phyloP scores from a whole-genome alignment of 2,797 vertebrate genomes.

The Hypotaenidia okinawae region DNA sequence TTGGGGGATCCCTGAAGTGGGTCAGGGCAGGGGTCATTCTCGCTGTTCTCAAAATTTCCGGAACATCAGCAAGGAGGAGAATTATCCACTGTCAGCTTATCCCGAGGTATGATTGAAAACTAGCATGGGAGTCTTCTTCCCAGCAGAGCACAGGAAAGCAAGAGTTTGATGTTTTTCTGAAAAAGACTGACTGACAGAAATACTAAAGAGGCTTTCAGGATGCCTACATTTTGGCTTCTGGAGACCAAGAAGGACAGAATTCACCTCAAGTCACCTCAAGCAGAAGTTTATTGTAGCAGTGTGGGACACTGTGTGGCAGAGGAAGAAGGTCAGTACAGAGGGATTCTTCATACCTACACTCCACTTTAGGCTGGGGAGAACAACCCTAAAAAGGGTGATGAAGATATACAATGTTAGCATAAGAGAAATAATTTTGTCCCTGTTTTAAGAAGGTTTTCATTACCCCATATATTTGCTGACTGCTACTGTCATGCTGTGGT shows the following conservation, averaged over 20 bases:
- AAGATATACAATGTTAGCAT: background rate
- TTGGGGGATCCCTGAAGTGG: slow-evolving; percentile 9
- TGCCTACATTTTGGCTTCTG: background rate
- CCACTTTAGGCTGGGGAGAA: background rate
- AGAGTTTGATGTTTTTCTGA: background rate
- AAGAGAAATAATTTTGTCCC: background rate
- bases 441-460: background rate
- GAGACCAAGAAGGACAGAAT: background rate
- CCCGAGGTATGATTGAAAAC: background rate
- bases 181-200: background rate
- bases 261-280: background rate
- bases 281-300: background rate
- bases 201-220: background rate
- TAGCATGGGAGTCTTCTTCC: background rate
- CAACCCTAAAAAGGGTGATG: background rate
- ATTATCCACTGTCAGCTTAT: background rate
- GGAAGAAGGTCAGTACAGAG: background rate
- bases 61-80: background rate
- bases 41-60: background rate
- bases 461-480: background rate
- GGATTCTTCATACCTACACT: background rate
- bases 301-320: background rate
- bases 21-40: background rate
- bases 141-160: background rate
- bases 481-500: background rate